These are phyloP conservation scores for Chaitophorus viminalis DNA, from an alignment of 2,888 invertebrate species.

Conservation along the genomic window DNA sequence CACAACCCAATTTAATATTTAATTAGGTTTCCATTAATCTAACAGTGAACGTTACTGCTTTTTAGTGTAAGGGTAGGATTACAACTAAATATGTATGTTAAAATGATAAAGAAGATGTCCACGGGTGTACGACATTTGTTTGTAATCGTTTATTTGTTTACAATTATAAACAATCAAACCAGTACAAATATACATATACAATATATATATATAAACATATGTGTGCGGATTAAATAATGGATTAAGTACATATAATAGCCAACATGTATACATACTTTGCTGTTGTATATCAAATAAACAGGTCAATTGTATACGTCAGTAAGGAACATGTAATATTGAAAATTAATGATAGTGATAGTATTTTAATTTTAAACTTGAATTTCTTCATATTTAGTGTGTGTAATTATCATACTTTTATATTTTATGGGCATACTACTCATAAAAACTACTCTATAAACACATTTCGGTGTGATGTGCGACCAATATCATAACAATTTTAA, in stretches of 20 bases:
- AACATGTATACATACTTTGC: too few species aligned
- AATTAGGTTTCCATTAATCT: too few species aligned
- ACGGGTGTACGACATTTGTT: not conserved
- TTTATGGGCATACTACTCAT: not conserved
- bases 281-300: not conserved
- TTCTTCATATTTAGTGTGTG: not conserved
- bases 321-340: not conserved
- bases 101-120: not conserved
- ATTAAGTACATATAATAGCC: too few species aligned
- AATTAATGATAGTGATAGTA: slow-evolving; percentile 13
- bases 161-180: not conserved
- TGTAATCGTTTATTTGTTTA: not conserved
- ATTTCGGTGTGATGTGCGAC: too few species aligned
- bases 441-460: not conserved
- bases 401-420: not conserved
- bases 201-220: too few species aligned
- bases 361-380: slow-evolving; percentile 19
- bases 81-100: not conserved
- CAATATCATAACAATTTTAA: too few species aligned
- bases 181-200: not conserved
- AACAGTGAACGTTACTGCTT: not conserved
- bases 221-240: not conserved
- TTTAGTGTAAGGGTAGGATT: not conserved
- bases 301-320: not conserved
- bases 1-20: too few species aligned